Conservation (phyloP, 1,140 invertebrate genomes). For the Drosophila leontia region DNA sequence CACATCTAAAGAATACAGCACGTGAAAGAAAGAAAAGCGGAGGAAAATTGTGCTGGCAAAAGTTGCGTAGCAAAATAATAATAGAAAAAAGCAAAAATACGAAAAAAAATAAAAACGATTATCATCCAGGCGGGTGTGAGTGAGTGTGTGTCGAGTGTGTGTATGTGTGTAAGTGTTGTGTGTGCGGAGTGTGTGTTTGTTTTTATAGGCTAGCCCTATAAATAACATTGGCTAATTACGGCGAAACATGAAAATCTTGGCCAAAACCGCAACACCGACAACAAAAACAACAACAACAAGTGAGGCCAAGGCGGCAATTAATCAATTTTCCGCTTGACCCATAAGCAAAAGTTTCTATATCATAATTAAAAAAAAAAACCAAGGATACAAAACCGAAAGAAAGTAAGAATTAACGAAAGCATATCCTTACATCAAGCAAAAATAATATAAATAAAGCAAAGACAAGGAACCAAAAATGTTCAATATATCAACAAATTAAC, state of each 20-base stretch:
- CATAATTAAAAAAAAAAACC: conserved; percentile 55
- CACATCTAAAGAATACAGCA: conserved; percentile 19
- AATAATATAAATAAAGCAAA: neutral
- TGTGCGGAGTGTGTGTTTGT: conserved; percentile 13
- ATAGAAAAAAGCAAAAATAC: conserved; percentile 26
- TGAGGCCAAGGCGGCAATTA: conserved; percentile 64
- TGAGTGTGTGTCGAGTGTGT: conserved; percentile 19
- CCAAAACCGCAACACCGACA: conserved; percentile 45
- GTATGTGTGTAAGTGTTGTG: neutral
- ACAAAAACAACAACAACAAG: conserved; percentile 19
- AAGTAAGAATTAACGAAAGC: conserved; percentile 22
- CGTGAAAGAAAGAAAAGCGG: conserved; percentile 36
- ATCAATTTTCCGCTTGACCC: conserved; percentile 82
- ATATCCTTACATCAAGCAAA: conserved; percentile 13
- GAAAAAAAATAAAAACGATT: conserved; percentile 66
- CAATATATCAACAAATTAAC: conserved; percentile 6
- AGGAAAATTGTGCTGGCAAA: conserved; percentile 34
- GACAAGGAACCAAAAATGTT: neutral
- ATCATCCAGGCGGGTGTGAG: conserved; percentile 57
- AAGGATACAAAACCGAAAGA: conserved; percentile 19
- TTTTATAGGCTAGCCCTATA: conserved; percentile 51
- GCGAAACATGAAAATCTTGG: conserved; percentile 80
- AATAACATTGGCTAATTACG: conserved; percentile 81
- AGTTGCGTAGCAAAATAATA: conserved; percentile 33
- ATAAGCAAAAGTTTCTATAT: conserved; percentile 60